These are phyloP conservation scores for Tyto alba DNA, from an alignment of 2,113 vertebrate genomes.

Conservation along the genomic window DNA sequence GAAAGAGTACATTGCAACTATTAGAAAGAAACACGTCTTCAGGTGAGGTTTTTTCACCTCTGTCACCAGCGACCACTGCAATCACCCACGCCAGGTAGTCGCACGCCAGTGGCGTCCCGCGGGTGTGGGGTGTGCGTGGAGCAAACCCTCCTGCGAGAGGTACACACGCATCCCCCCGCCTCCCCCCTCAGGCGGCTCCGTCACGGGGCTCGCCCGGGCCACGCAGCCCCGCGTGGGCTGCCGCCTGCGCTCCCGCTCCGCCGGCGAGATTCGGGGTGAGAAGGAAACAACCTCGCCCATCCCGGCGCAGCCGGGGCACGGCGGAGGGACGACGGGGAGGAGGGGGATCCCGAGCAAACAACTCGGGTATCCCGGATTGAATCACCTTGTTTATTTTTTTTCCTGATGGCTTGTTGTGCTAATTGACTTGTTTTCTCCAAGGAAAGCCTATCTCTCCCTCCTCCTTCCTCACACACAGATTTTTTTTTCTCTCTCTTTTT, in stretches of 20 bases:
- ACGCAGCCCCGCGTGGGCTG: not conserved
- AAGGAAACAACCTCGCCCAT: not conserved
- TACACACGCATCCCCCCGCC: not conserved
- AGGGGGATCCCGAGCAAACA: not conserved
- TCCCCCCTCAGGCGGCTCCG: not conserved
- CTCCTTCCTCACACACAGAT: not conserved
- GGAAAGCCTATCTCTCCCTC: not conserved
- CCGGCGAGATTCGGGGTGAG: no score
- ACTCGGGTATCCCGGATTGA: not conserved
- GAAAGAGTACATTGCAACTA: not conserved
- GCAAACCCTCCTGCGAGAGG: not conserved
- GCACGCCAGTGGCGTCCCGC: not conserved
- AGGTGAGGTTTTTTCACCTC: not conserved
- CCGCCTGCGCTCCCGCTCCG: not conserved
- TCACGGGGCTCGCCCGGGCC: not conserved
- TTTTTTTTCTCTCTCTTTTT: not conserved
- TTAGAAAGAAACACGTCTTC: not conserved
- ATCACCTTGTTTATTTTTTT: slow-evolving; percentile 23
- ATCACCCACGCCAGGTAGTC: not conserved
- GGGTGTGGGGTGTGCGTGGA: not conserved
- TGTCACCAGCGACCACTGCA: not conserved
- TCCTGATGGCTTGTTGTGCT: not conserved
- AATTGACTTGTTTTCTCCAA: slow-evolving; percentile 35
- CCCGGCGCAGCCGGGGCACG: not conserved
- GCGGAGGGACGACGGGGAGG: not conserved